Base-by-base conservation (phyloP, 2,888 invertebrate genomes). In the Lithosia quadra region DNA sequence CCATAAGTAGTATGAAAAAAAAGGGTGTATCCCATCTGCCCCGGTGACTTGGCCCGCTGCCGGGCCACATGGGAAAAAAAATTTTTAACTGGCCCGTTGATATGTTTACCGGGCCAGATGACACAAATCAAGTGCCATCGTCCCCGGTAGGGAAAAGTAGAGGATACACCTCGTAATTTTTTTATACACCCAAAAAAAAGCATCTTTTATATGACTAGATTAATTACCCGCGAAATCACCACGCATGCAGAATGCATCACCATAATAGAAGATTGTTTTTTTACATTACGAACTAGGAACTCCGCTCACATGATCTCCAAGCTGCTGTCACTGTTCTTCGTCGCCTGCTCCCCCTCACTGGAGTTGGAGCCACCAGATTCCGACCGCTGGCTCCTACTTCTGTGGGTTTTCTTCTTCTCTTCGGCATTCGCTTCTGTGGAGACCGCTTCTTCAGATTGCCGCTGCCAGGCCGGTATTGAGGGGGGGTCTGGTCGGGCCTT, bases 401-500 rank as follows among this genome's bases (percentile, higher is more conserved):
- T 78, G 73, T 89, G 95, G 34, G 87, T 75, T 72, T 91, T 95
- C 83, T 91, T 91, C 82, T 92, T 90, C 13, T 92, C 93, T 21
- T 89, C 90, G 0, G 67, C 65, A 0, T 79, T 77, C 0, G 71
- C 86, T 55, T 90, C 92, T 0, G 91, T 88, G 63, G 93, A 88
- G 0, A 90, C 83, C 1, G 94, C 92, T 88, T 96, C 92, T 86
- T 96, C 93, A 82, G 97, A 95, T 63, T 96, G 96, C 71, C 97
- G 91, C 88, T 98, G 98, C 98, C 98, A 98, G 18, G 97, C 96
- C 24, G 98, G 98, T 79, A 98, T 98, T 0, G 97, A 97, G 1
- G 97, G 96, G 0, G 96, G 96, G 34, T 96, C 95, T 0, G 96
- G 92, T 2, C 96, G 95, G 15, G 94, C 90, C 80, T 95, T 96